Conservation (phyloP, 1,140 invertebrate species). For the Aradophagus sp. region DNA sequence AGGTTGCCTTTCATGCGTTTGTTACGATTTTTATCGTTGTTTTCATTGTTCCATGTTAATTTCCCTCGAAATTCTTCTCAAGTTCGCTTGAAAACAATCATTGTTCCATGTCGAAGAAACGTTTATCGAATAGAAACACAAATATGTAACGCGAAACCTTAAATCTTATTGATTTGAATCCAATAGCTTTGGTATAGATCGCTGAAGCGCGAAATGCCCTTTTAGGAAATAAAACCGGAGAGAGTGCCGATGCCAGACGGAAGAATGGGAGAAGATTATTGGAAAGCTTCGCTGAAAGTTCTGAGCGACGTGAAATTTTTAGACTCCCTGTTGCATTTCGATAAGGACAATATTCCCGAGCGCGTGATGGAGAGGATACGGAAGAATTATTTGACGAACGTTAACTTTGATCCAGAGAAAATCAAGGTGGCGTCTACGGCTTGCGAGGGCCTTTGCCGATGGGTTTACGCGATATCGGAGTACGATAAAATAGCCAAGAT, state of each 20-base stretch:
- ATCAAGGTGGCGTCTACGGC: constrained; percentile 86
- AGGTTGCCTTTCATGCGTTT: constrained; percentile 81
- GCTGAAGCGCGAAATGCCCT: too few species aligned
- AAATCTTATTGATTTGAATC: too few species aligned
- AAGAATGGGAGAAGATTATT: constrained; percentile 90
- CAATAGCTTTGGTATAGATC: too few species aligned
- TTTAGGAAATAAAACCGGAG: constrained; percentile 87
- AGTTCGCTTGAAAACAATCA: too few species aligned
- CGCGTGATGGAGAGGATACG: constrained; percentile 88
- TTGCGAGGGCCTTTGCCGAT: constrained; percentile 88
- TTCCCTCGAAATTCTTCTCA: too few species aligned
- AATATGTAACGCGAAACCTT: too few species aligned
- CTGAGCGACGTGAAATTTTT: constrained; percentile 94
- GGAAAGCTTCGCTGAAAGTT: constrained; percentile 93
- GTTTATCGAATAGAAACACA: too few species aligned
- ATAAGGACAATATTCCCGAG: constrained; percentile 93
- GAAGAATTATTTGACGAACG: constrained; percentile 86
- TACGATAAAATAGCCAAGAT: constrained; percentile 94
- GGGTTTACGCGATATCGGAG: constrained; percentile 94
- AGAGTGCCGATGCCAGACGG: constrained; percentile 83
- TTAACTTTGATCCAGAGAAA: constrained; percentile 94
- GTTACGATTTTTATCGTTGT: too few species aligned
- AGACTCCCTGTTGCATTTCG: constrained; percentile 87
- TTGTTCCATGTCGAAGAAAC: too few species aligned
- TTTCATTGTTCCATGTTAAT: too few species aligned